Conservation (phyloP, 2,888 invertebrate genomes). For the Polyploca ridens region DNA sequence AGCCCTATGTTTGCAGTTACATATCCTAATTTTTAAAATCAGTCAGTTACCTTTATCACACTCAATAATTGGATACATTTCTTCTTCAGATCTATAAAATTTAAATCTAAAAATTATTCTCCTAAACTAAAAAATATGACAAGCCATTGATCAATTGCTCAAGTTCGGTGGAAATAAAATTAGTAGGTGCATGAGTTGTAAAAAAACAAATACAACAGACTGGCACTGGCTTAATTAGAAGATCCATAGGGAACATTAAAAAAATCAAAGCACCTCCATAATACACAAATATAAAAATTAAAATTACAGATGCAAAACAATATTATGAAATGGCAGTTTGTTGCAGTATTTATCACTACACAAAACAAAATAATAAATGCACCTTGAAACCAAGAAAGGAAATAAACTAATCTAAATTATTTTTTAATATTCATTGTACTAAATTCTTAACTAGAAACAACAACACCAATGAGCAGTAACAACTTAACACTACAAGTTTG, state of each 20-base stretch:
- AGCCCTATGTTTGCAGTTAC: slow-evolving; percentile 46
- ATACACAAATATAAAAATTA: background rate
- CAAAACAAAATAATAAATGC: slow-evolving; percentile 19
- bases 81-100: slow-evolving; percentile 20
- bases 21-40: slow-evolving; percentile 56
- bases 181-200: background rate
- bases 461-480: slow-evolving; percentile 21
- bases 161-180: background rate
- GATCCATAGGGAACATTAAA: background rate
- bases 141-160: background rate
- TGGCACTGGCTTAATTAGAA: background rate
- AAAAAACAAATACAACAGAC: background rate
- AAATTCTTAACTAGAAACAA: slow-evolving; percentile 18
- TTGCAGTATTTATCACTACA: background rate
- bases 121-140: background rate
- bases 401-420: background rate
- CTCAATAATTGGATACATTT: slow-evolving; percentile 36
- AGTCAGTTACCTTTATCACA: slow-evolving; percentile 71
- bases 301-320: background rate
- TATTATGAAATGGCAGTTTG: slow-evolving; percentile 9
- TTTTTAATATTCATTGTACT: slow-evolving; percentile 8
- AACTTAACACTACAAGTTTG: slow-evolving; percentile 15
- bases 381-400: slow-evolving; percentile 2
- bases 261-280: background rate
- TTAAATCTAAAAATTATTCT: slow-evolving; percentile 1